Conservation (phyloP, 2,113 vertebrate genomes). For the Phalacrocorax brasilianus region DNA sequence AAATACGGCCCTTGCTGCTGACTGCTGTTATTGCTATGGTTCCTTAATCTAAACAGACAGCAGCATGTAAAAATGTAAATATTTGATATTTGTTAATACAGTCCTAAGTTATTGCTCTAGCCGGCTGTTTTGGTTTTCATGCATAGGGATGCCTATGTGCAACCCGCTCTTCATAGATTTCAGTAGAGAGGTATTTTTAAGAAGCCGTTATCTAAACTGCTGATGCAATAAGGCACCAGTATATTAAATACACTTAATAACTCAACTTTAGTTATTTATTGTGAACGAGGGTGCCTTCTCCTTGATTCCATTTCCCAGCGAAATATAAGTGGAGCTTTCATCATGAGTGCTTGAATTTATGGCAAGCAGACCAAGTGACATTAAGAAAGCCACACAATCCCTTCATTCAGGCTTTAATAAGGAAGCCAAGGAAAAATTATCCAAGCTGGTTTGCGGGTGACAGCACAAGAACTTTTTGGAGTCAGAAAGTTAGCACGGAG, state of each 20-base stretch:
- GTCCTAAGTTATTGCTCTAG: constrained; percentile 63
- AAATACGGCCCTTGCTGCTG: constrained; percentile 11
- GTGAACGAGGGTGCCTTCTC: constrained; percentile 79
- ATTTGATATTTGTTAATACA: constrained; percentile 75
- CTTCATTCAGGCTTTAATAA: constrained; percentile 88
- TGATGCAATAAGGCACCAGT: constrained; percentile 79
- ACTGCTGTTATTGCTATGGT: constrained; percentile 55
- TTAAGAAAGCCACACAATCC: constrained; percentile 85
- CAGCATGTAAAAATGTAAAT: constrained; percentile 79
- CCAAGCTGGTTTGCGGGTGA: constrained; percentile 91
- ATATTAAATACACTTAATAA: constrained; percentile 85
- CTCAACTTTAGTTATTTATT: constrained; percentile 82
- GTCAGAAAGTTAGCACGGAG: constrained; percentile 95
- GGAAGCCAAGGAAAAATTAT: constrained; percentile 84
- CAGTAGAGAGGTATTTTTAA: constrained; percentile 56
- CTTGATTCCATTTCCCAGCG: constrained; percentile 81
- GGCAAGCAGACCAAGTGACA: constrained; percentile 81
- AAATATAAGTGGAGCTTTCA: constrained; percentile 84
- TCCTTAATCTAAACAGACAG: constrained; percentile 74
- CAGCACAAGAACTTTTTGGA: constrained; percentile 92
- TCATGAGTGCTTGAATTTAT: constrained; percentile 79
- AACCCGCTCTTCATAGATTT: not conserved
- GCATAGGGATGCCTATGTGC: not conserved
- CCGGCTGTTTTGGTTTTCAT: not conserved
- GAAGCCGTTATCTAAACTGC: constrained; percentile 79